Percentiles rank a stretch among this genome's conserved stretches.
These are phyloP conservation scores for Brachionus angularis DNA, from an alignment of 1,140 invertebrate species.

Conservation along the genomic window DNA sequence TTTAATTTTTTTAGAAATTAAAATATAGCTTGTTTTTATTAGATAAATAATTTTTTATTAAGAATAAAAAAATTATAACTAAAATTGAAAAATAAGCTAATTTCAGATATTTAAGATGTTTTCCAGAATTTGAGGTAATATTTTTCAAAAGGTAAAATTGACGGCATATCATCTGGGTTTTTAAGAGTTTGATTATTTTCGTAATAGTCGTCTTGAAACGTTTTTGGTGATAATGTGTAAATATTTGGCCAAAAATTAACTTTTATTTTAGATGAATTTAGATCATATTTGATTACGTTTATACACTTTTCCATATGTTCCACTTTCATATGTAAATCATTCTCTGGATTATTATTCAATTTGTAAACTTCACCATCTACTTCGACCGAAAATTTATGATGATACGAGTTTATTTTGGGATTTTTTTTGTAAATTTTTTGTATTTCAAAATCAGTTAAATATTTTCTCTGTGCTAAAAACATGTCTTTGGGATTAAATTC, in stretches of 20 bases:
- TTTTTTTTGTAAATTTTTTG: slow-evolving; percentile 29
- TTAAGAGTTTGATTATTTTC: not conserved
- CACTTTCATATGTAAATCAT: slow-evolving; percentile 33
- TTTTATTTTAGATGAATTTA: not conserved
- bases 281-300: slow-evolving; percentile 30
- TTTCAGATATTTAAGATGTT: not conserved
- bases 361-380: slow-evolving; percentile 34
- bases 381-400: slow-evolving; percentile 20
- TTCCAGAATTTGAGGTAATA: slow-evolving; percentile 29
- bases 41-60: no score
- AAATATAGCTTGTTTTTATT: not conserved
- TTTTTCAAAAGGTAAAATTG: slow-evolving; percentile 23
- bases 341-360: slow-evolving; percentile 24
- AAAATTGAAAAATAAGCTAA: not conserved
- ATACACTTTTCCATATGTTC: slow-evolving; percentile 34
- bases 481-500: slow-evolving; percentile 31
- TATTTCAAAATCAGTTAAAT: not conserved
- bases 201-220: slow-evolving; percentile 8
- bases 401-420: slow-evolving; percentile 6
- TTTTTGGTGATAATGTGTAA: slow-evolving; percentile 9
- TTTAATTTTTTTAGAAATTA: not conserved
- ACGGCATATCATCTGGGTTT: not conserved
- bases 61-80: no score
- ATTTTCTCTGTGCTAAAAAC: slow-evolving; percentile 34
- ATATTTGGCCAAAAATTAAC: slow-evolving; percentile 31